phyloP scores from a whole-genome alignment of 2,888 invertebrate genomes.

The Invenusta paracnida region DNA sequence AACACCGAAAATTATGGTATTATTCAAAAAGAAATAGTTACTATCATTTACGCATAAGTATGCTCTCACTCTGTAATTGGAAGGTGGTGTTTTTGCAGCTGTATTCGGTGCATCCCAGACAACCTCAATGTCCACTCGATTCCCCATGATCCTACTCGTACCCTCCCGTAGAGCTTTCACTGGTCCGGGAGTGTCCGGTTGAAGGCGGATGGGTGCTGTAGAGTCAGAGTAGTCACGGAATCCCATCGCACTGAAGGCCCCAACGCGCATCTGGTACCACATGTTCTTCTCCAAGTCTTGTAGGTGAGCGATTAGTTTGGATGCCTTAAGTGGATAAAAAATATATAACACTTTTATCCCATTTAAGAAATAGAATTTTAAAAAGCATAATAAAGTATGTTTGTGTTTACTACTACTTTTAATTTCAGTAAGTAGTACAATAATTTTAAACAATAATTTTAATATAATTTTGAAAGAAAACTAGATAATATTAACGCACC shows the following conservation, averaged over 20 bases:
- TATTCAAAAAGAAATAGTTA: no score
- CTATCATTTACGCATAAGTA: no score
- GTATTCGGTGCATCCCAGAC: background rate
- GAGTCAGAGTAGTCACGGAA: slow-evolving; percentile 3
- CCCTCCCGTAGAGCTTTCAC: background rate
- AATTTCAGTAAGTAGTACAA: no score
- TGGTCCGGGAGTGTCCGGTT: background rate
- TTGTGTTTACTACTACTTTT: no score
- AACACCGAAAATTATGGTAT: no score
- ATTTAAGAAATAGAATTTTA: no score
- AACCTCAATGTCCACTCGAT: background rate
- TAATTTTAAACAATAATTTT: no score
- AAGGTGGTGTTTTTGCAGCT: background rate
- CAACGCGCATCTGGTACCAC: slow-evolving; percentile 1
- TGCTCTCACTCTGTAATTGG: slow-evolving; percentile 1
- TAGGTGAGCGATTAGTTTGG: background rate
- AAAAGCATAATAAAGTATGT: no score
- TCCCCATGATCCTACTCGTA: background rate
- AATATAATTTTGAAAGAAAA: no score
- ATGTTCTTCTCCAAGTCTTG: background rate
- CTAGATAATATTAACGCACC: no score
- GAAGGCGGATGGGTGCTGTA: background rate
- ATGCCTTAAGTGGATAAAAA: background rate
- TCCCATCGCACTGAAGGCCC: background rate
- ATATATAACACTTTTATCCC: background rate